Conservation (phyloP, 1,140 invertebrate species). For the Bombus confusus region DNA sequence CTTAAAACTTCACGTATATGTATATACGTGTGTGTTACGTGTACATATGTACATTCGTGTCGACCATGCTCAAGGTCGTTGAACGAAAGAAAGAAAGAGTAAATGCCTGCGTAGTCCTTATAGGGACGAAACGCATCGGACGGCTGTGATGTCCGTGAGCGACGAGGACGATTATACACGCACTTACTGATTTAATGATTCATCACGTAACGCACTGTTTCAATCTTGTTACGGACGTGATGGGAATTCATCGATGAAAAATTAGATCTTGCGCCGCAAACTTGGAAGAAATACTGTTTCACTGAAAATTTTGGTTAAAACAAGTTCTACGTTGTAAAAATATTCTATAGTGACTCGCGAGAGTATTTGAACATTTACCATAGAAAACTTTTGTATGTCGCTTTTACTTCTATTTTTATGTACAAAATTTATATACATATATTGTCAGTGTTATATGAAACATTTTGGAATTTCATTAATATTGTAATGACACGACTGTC, state of each 20-base stretch:
- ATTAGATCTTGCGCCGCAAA: not conserved
- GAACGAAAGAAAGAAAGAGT: conserved; percentile 48
- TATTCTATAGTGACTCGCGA: not conserved
- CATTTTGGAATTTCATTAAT: too few relatives aligned
- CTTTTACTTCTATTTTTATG: too few relatives aligned
- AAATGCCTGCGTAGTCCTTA: conserved; percentile 29
- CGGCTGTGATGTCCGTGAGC: conserved; percentile 1
- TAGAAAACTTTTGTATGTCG: not conserved
- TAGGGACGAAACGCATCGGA: conserved; percentile 36
- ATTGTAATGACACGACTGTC: too few relatives aligned
- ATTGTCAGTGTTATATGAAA: not conserved
- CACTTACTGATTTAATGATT: conserved; percentile 21
- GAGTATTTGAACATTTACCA: not conserved
- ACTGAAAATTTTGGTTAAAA: not conserved
- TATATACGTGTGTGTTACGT: not conserved
- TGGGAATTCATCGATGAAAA: not conserved
- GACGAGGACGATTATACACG: conserved; percentile 23
- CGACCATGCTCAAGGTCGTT: conserved; percentile 48
- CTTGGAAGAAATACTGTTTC: not conserved
- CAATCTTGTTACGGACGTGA: conserved; percentile 6
- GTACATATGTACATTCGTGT: conserved; percentile 1
- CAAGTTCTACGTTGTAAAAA: not conserved
- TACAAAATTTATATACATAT: not conserved
- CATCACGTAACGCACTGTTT: not conserved
- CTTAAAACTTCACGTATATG: conserved; percentile 2